Evolutionary conservation across 2,888 invertebrate genomes (phyloP), one percentile per base, ranked within the genome.

Genomic region (Pteria penguin): DNA sequence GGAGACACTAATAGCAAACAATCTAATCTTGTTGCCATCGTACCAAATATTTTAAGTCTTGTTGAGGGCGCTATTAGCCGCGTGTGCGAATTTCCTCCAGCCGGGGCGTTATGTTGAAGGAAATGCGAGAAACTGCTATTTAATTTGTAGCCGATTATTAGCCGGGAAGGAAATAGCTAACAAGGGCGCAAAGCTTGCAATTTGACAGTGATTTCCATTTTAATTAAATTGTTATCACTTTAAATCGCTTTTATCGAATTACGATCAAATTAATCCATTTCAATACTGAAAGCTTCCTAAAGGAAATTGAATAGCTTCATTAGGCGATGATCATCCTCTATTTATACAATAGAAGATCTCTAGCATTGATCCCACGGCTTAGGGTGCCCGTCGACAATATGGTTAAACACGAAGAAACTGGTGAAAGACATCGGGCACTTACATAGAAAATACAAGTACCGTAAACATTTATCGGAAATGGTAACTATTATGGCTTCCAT

Each of bases 201-300:
- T 68, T 66, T 69, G 61, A 66, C 54, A 45, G 72, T 63, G 66
- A 77, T 77, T 77, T 73, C 76, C 76, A 77, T 77, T 77, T 77
- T 77, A 77, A 77, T 77, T 77, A 77, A 77, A 77, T 77, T 73
- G 72, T 77, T 72, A 77, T 77, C 76, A 61, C 76, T 73, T 73
- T 73, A 73, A 73, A 77, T 77, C 76, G 76, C 24, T 65, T 68
- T 77, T 77, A 77, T 77, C 72, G 76, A 77, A 77, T 77, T 69
- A 73, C 69, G 72, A 63, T 57, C 62, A 67, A 60, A 55, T 65
- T 73, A 58, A 73, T 63, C 76, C 62, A 55, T 31, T 60, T 45
- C 62, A 76, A 61, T 72, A 72, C 36, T 26, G 57, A 68, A 57
- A 72, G 66, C 71, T 72, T 66, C 60, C 76, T 76, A 76, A 76